Conservation (phyloP, 2,797 vertebrate genomes). For the Sylvia borin region DNA sequence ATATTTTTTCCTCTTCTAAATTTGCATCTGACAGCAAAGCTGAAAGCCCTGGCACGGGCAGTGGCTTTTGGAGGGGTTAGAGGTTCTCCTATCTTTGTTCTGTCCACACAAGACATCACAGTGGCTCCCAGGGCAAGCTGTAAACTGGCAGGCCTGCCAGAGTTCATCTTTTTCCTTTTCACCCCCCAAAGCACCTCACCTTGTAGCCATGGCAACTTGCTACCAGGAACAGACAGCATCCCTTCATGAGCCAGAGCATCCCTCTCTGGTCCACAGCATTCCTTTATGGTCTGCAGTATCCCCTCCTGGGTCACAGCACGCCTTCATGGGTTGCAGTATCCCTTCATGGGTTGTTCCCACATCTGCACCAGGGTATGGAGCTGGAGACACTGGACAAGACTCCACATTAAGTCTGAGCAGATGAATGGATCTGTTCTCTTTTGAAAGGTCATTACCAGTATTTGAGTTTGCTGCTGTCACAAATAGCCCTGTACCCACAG, state of each 20-base stretch:
- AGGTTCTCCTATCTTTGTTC: background rate
- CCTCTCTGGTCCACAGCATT: background rate
- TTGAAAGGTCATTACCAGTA: background rate
- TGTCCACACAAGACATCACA: background rate
- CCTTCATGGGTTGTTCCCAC: background rate
- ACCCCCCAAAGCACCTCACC: slow-evolving; percentile 54
- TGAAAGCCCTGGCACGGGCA: background rate
- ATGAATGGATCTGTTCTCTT: background rate
- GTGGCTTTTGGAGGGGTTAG: background rate
- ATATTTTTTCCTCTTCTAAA: slow-evolving; percentile 27
- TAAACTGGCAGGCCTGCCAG: slow-evolving; percentile 51
- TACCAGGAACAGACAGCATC: slow-evolving; percentile 25
- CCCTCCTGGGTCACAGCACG: no score
- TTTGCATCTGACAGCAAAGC: background rate
- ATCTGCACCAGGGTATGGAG: background rate
- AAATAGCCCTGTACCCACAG: background rate
- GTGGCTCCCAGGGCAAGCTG: slow-evolving; percentile 26
- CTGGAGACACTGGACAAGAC: background rate
- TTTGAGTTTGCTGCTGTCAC: background rate
- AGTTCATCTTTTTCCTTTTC: slow-evolving; percentile 31
- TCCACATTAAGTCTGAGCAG: background rate
- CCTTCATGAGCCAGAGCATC: background rate
- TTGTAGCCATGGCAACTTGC: slow-evolving; percentile 72
- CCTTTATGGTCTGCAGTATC: background rate
- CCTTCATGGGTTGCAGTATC: background rate